Conservation (phyloP, 2,113 vertebrate genomes). For the Orthonyx spaldingii region DNA sequence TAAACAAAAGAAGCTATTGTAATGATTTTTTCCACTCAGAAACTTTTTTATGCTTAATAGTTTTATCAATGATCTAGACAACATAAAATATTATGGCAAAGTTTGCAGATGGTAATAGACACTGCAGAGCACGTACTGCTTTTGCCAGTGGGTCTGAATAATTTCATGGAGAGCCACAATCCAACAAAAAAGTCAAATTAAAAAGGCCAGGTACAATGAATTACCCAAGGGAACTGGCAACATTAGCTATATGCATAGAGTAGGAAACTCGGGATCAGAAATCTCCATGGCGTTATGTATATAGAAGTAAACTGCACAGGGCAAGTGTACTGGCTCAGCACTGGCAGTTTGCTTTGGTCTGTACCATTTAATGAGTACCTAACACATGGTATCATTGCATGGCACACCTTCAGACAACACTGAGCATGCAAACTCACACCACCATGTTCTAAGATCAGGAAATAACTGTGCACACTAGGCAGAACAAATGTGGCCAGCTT, state of each 20-base stretch:
- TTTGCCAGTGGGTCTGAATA: not conserved
- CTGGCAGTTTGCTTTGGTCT: not conserved
- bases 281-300: accelerated
- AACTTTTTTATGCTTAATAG: not conserved
- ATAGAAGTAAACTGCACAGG: not conserved
- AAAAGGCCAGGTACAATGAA: not conserved
- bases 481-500: not conserved
- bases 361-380: not conserved
- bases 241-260: not conserved
- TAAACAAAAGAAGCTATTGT: not conserved
- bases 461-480: not conserved
- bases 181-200: not conserved
- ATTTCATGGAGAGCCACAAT: not conserved
- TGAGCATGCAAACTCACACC: not conserved
- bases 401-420: not conserved
- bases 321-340: not conserved
- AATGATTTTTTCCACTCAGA: not conserved
- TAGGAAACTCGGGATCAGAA: not conserved
- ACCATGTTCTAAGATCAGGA: not conserved
- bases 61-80: not conserved
- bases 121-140: not conserved
- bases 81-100: not conserved
- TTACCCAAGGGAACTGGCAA: not conserved
- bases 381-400: not conserved
- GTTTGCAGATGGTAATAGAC: not conserved